Evolutionary conservation across 2,113 vertebrate species (phyloP).

Genomic region (Cryptomyrus ogoouensis): DNA sequence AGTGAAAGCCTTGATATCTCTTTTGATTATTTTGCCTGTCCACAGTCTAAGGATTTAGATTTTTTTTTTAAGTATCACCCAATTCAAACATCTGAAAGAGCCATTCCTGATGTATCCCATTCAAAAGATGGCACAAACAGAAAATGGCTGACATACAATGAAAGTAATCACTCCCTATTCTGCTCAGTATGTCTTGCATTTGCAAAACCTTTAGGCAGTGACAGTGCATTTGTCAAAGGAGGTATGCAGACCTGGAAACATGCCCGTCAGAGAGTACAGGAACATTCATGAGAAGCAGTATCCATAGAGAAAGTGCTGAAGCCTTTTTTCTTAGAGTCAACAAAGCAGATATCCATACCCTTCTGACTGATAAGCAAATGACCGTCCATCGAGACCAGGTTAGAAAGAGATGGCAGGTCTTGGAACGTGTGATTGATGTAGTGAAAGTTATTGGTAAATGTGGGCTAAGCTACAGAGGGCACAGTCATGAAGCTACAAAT

Average conservation of each 20-base stretch:
- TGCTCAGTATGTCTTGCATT: conserved; percentile 18
- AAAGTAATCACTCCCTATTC: conserved; percentile 14
- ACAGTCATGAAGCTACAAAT: conserved; percentile 10
- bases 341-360: conserved; percentile 5
- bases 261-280: conserved; percentile 9
- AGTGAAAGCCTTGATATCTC: neutral
- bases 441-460: conserved; percentile 26
- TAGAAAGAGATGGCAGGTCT: conserved; percentile 21
- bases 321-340: conserved; percentile 9
- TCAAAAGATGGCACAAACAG: conserved; percentile 28
- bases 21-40: conserved; percentile 27
- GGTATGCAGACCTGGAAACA: conserved; percentile 14
- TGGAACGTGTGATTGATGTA: conserved; percentile 24
- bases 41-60: conserved; percentile 20
- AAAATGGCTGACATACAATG: conserved; percentile 23
- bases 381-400: conserved; percentile 14
- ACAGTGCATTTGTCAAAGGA: conserved; percentile 1
- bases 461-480: conserved; percentile 17
- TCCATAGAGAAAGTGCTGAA: conserved; percentile 22
- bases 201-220: neutral
- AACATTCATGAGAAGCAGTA: conserved; percentile 3
- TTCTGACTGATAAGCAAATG: conserved; percentile 16
- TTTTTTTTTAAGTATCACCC: conserved; percentile 19
- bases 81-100: neutral
- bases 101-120: conserved; percentile 21